Base-by-base conservation (phyloP, 2,888 invertebrate species). In the Tillus elongatus region DNA sequence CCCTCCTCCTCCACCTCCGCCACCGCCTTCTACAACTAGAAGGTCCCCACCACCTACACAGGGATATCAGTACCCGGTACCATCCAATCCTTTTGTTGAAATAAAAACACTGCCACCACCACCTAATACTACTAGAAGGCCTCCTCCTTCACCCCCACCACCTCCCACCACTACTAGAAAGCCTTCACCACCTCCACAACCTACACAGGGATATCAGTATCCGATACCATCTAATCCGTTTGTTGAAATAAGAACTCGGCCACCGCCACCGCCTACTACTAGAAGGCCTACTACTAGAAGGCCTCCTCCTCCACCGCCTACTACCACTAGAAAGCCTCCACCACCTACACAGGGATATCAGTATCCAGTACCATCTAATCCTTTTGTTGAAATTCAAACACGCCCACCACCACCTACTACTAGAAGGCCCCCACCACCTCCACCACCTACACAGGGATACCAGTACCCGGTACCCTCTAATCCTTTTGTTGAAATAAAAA, bases 201-300 rank as follows among this genome's bases (percentile, higher is more conserved):
- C 19, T 13, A 4, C 33, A 10, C 12, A 3, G 1, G 10, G 14
- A 8, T 26, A 24, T 2, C 1, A 26, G 11, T 27, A 35, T 15
- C 15, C 10, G 4, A 9, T 4, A 12, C 15, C 15, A 9, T 16
- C 28, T 9, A 13, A 19, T 29, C 11, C 14, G n/a, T 28, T 35
- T 29, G 12, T 15, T 27, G 15, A 35, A 13, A 14, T 34, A 34
- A 24, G 24, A 29, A 32, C 15, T 28, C 4, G 3, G n/a, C 24
- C 6, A 15, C 14, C 35, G 11, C 15, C 15, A 13, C 35, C 27
- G 16, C 2, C 24, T 19, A 19, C 24, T 19, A 19, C 24, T 19
- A 19, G 24, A n/a, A 6, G 6, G 24, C 24, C 24, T 8, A 19
- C 24, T 19, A 12, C 10, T 6, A 13, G 15, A 15, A 15, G 13